These are phyloP conservation scores for Etheostoma perlongum DNA, from an alignment of 2,797 vertebrate genomes.

Conservation along the genomic window DNA sequence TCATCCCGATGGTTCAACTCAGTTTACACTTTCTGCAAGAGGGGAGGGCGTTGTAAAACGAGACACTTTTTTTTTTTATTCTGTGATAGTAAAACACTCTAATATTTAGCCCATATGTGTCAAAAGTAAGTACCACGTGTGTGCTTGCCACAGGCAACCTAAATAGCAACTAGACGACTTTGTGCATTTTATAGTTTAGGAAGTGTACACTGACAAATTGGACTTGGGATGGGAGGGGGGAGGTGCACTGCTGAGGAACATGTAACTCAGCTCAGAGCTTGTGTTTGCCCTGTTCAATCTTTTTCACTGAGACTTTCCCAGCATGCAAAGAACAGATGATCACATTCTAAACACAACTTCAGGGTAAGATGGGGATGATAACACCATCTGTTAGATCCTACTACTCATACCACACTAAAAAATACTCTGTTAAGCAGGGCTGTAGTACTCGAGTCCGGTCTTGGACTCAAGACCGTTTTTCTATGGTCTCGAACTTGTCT, in stretches of 20 bases:
- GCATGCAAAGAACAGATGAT: slow-evolving; percentile 5
- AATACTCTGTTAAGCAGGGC: too few species aligned
- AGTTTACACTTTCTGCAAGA: slow-evolving; percentile 29
- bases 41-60: not conserved
- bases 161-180: not conserved
- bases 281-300: not conserved
- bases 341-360: not conserved
- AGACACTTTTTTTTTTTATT: slow-evolving; percentile 25
- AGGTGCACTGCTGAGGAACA: slow-evolving; percentile 7
- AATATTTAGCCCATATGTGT: slow-evolving; percentile 20
- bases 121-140: not conserved
- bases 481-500: too few species aligned
- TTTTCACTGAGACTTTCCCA: slow-evolving; percentile 8
- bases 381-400: not conserved
- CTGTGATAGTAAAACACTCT: slow-evolving; percentile 16
- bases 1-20: slow-evolving; percentile 52
- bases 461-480: too few species aligned
- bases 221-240: not conserved
- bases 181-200: slow-evolving; percentile 3
- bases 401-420: too few species aligned
- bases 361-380: not conserved
- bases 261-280: slow-evolving; percentile 20
- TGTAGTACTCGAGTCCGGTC: too few species aligned
- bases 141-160: not conserved
- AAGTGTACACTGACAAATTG: not conserved